phyloP scores from a whole-genome alignment of 2,113 vertebrate species.

The Lophura nycthemera region DNA sequence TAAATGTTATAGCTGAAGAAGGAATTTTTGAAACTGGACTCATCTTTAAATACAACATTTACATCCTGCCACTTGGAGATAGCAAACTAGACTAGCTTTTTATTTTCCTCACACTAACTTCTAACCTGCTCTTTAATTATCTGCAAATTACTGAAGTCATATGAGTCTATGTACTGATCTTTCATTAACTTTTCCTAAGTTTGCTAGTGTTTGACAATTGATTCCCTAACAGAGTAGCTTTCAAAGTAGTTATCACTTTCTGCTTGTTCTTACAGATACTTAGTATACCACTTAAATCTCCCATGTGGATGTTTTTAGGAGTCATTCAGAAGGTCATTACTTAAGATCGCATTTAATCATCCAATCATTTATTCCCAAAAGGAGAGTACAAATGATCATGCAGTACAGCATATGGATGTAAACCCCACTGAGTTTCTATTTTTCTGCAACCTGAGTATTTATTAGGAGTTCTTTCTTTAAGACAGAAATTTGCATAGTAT shows the following conservation, averaged over 20 bases:
- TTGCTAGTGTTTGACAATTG: conserved; percentile 48
- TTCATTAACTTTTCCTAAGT: conserved; percentile 44
- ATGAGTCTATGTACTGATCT: neutral
- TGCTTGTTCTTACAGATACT: conserved; percentile 33
- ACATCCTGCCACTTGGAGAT: neutral
- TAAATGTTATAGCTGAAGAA: neutral
- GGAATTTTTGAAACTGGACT: neutral
- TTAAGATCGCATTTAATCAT: conserved; percentile 55
- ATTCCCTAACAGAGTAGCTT: conserved; percentile 59
- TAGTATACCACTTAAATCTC: conserved; percentile 45
- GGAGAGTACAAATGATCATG: neutral
- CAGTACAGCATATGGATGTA: neutral
- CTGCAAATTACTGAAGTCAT: conserved; percentile 28
- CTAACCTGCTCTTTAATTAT: conserved; percentile 15
- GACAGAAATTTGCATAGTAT: conserved; percentile 11
- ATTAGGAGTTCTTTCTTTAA: conserved; percentile 7
- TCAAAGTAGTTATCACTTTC: conserved; percentile 41
- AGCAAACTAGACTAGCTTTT: neutral
- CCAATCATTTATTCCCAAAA: conserved; percentile 51
- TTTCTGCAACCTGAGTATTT: conserved; percentile 29
- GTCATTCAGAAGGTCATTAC: conserved; percentile 53
- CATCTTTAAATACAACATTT: neutral
- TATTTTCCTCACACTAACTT: neutral
- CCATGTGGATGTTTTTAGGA: conserved; percentile 32
- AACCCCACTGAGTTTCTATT: conserved; percentile 19